Conservation (phyloP, 2,888 invertebrate species). For the Agriopis leucophaearia region DNA sequence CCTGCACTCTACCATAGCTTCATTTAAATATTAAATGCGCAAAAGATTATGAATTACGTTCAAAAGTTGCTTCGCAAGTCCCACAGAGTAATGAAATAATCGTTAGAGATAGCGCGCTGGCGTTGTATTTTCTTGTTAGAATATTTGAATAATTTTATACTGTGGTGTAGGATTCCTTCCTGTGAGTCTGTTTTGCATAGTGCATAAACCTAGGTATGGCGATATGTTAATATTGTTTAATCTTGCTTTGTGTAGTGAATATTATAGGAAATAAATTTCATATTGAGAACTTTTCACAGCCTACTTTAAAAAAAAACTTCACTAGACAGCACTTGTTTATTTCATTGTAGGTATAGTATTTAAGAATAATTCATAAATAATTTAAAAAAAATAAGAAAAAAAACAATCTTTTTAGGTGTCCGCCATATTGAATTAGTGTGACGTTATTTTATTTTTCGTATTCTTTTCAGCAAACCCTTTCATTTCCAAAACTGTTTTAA, state of each 20-base stretch:
- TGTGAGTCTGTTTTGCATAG: slow-evolving; percentile 19
- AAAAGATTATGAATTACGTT: slow-evolving; percentile 37
- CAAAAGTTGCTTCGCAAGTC: slow-evolving; percentile 43
- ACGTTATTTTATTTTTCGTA: too few species aligned
- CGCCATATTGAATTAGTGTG: too few species aligned
- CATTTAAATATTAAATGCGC: slow-evolving; percentile 33
- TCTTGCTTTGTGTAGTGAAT: neutral
- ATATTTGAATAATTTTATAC: slow-evolving; percentile 47
- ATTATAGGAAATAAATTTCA: too few species aligned
- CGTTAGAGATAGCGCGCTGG: slow-evolving; percentile 56
- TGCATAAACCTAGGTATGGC: slow-evolving; percentile 3
- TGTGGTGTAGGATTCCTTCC: slow-evolving; percentile 24
- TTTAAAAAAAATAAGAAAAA: too few species aligned
- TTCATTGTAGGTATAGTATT: too few species aligned
- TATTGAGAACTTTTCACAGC: too few species aligned
- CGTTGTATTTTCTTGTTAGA: slow-evolving; percentile 39
- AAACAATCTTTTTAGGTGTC: too few species aligned
- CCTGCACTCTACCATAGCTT: slow-evolving; percentile 6
- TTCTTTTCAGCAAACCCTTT: too few species aligned
- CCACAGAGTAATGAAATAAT: slow-evolving; percentile 58
- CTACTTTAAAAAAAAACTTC: too few species aligned
- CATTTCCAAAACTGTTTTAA: too few species aligned
- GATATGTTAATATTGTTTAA: slow-evolving; percentile 1
- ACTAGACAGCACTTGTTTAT: too few species aligned
- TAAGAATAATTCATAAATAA: too few species aligned